Evolutionary conservation across 37 sponge, comb jelly and placozoan species (phyloP), one percentile per base, ranked within the genome.

Genomic region (Spongilla lacustris): DNA sequence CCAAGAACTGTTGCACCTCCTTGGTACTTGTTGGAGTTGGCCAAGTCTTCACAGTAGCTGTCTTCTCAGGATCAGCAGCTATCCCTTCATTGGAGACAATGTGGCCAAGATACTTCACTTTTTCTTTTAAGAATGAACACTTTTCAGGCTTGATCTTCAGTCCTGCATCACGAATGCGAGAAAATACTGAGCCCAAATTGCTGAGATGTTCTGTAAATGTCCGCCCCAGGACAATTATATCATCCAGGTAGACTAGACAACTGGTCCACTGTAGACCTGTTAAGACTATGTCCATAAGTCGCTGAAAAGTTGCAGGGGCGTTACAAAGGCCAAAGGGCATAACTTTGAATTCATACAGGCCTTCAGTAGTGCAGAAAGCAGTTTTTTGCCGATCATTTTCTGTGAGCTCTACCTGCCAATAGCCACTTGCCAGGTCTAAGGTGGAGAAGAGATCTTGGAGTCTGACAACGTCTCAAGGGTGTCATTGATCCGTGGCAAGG

Each of bases 71-170:
- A 50, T 92, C 88, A 25, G 89, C 33, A 28, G 36, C 26, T 0
- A 88, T 28, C 0, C 85, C 92, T 50, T 73, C 70, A 3, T 27
- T 32, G 2, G 76, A 35, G 19, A 92, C 73, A 0, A 84, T 69
- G 50, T 87, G 88, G 2, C 92, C 92, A 2, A 87, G 82, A 49
- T 50, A 83, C 3, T 6, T 83, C 14, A 81, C 85, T 83, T 74
- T 81, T 69, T 21, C 13, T 49, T 36, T 9, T 4, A 75, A 85
- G 0, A 85, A 78, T 29, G 48, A 17, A 33, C 80, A 79, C 35
- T 86, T 86, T 25, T 69, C 31, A 10, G 80, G 80, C 4, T 34
- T n/a, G 0, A 86, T 66, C 67, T 78, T 86, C 30, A 86, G 75
- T 0, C 48, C 26, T 23, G 86, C 73, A 9, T 22, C 38, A 37